Evolutionary conservation across 2,888 invertebrate species (phyloP), one percentile per base, ranked within the genome.

Genomic region (Synergus japonicus): DNA sequence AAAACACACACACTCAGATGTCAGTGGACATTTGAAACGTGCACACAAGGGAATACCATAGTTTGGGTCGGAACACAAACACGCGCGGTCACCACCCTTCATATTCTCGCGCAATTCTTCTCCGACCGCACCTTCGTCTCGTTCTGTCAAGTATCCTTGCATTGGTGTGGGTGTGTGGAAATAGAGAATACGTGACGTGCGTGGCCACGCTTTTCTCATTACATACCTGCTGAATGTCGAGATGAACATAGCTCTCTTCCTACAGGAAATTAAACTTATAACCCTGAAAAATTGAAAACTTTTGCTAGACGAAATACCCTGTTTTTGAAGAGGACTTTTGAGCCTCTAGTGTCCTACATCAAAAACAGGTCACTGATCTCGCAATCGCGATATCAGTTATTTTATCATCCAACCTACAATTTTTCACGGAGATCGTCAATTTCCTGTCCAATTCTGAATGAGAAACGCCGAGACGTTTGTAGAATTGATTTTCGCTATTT

Each of bases 221-320:
- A 79, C 69, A 29, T 29, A 29, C 67, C 79, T 60, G 66, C 49
- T n/a, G n/a, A n/a, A 76, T 66, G 79, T 78, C 76, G 54, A 63
- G 76, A 46, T 69, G 77, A 76, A 79, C 78, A 64, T 22, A 29
- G 76, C 79, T 78, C 80, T 81, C 81, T 76, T 76, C 78, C 80
- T 44, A 63, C 83, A 79, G 82, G 84, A 84, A 84, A 83, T 83
- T 81, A 79, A 84, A 83, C 82, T 79, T 79, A 82, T 82, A 84
- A 81, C 76, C 78, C 80, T 83, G 80, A 80, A 84, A 83, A 81
- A 81, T 80, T 82, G 82, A 78, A 83, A 77, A 77, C 79, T 78
- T n/a, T 8, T n/a, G n/a, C 15, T 41, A 37, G 64, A 22, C 22
- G 22, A 29, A 29, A 29, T 29, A 29, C 2, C 1, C 29, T 29